Evolutionary conservation across 1,140 invertebrate species (phyloP).

Genomic region (Epicauta chinensis): DNA sequence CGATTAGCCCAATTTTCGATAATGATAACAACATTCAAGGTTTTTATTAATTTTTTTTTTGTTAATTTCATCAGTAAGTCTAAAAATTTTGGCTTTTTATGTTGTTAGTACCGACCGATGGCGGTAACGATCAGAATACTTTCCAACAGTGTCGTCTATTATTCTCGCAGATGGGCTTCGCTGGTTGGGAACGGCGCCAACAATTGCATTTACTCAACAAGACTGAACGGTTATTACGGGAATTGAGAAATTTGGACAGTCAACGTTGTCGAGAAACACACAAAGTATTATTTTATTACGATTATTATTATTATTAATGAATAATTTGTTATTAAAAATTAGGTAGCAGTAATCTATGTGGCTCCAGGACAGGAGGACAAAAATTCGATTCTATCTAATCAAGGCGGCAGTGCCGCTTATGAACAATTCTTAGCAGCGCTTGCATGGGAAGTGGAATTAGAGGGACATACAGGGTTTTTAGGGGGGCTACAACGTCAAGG

Average conservation of each 20-base stretch:
- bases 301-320: too few relatives aligned
- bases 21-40: constrained; percentile 2
- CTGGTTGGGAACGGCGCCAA: constrained; percentile 81
- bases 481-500: constrained; percentile 91
- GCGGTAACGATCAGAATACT: constrained; percentile 44
- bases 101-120: constrained; percentile 20
- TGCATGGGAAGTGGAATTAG: constrained; percentile 95
- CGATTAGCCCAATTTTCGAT: constrained; percentile 7
- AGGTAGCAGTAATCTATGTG: constrained; percentile 91
- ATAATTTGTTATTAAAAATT: neutral
- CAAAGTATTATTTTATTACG: too few relatives aligned
- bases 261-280: constrained; percentile 94
- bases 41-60: neutral
- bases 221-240: constrained; percentile 83
- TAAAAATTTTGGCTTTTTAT: too few relatives aligned
- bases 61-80: neutral
- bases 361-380: constrained; percentile 95
- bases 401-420: constrained; percentile 81
- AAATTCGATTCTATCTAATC: constrained; percentile 80
- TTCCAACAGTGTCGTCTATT: constrained; percentile 84
- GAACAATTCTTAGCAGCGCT: constrained; percentile 91
- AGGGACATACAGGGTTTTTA: constrained; percentile 91
- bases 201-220: constrained; percentile 83
- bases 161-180: constrained; percentile 83
- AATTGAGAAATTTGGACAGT: constrained; percentile 87